Base-by-base conservation (phyloP, 2,113 vertebrate species). In the Sebastes fasciatus region DNA sequence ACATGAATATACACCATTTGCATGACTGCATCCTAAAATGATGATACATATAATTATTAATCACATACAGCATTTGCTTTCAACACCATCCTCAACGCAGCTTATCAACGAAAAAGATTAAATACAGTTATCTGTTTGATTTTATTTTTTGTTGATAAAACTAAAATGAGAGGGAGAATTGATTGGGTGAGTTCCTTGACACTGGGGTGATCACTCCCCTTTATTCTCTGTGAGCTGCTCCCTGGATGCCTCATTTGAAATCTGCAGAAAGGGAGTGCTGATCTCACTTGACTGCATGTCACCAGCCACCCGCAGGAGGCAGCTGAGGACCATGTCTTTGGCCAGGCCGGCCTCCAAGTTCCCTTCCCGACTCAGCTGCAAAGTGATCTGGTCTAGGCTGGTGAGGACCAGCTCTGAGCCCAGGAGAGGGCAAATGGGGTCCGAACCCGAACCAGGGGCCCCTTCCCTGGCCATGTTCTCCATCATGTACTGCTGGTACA, bases 401-500 rank as follows among this genome's bases (percentile, higher is more conserved):
- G 95, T 96, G 92, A 99, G 96, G 68, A 99, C 94, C 4, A 98
- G 93, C 87, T 99, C 97, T 0, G 98, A 99, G 49, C 94, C 96
- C 92, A 99, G 94, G 87, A 99, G 95, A 48, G 96, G 95, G 58
- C 95, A 96, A 11, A 97, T 92, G 9, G 96, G 95, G 9, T 86
- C 57, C 1, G 86, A 77, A 2, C 88, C 84, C 4, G 80, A 51
- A n/a, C 74, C 79, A 1, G 52, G n/a, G 40, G 26, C 74, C 42
- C 60, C 70, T 69, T 95, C 87, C 90, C 95, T 78, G 75, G 91
- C 78, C 77, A 96, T 95, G 74, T 95, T 96, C 76, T 99, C 97
- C 96, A 98, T 97, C 87, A 98, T 96, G 86, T 98, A 98, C 77
- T 99, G 97, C 81, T 97, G 97, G 79, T 99, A 99, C 1, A 99